Evolutionary conservation across 2,113 vertebrate genomes (phyloP).

Genomic region (Dasyornis broadbenti): DNA sequence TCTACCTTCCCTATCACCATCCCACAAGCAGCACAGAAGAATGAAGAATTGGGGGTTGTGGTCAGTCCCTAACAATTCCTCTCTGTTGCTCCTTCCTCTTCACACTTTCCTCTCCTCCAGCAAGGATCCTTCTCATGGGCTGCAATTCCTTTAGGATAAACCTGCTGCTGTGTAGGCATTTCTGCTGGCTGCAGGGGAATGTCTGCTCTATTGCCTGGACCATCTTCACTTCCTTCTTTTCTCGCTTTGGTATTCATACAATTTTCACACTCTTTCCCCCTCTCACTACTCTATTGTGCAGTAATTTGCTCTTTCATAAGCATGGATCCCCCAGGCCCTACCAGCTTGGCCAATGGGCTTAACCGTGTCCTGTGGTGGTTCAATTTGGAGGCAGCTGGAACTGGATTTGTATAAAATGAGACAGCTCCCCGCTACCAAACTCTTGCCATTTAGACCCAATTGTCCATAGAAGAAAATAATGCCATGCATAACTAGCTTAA

Average conservation of each 20-base stretch:
- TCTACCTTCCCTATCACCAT: not conserved
- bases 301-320: not conserved
- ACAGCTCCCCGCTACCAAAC: not conserved
- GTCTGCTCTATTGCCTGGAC: not conserved
- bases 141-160: not conserved
- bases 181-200: not conserved
- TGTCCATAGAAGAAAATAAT: not conserved
- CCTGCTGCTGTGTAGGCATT: not conserved
- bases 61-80: not conserved
- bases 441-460: not conserved
- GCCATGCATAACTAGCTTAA: not conserved
- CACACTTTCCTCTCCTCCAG: not conserved
- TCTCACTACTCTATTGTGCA: not conserved
- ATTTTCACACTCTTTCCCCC: not conserved
- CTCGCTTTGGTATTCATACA: not conserved
- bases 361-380: not conserved
- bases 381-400: not conserved
- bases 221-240: not conserved
- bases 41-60: no score
- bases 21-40: rapidly evolving
- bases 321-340: not conserved
- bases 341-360: not conserved
- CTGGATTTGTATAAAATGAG: not conserved
- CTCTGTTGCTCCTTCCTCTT: not conserved
- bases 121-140: not conserved